Conservation (phyloP, 2,888 invertebrate genomes). For the Rotaria macrura region DNA sequence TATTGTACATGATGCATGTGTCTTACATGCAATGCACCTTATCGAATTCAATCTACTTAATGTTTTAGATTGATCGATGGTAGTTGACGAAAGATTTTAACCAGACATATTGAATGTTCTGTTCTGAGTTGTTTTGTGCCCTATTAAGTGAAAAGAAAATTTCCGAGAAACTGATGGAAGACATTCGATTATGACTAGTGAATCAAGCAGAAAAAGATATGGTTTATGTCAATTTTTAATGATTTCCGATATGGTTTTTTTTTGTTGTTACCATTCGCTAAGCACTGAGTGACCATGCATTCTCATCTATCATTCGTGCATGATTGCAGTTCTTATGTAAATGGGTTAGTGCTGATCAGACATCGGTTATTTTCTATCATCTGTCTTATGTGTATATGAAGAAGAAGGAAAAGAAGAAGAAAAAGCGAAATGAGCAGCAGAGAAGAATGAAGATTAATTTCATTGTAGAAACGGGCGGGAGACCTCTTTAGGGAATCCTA, state of each 20-base stretch:
- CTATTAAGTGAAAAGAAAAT: too few species aligned
- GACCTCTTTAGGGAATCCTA: neutral
- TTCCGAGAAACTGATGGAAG: too few species aligned
- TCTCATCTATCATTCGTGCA: neutral
- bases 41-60: neutral
- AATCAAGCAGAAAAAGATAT: neutral
- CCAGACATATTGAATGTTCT: too few species aligned
- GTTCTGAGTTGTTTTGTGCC: too few species aligned
- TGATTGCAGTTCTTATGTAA: neutral
- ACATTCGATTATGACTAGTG: neutral
- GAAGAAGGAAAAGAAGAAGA: neutral
- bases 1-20: neutral
- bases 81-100: too few species aligned
- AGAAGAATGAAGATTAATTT: neutral
- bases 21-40: neutral
- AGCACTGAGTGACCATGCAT: neutral
- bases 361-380: neutral
- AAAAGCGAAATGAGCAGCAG: neutral
- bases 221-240: neutral
- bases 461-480: neutral
- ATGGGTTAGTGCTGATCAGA: neutral
- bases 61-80: too few species aligned
- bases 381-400: neutral
- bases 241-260: too few species aligned
- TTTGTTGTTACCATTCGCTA: too few species aligned